Conservation (phyloP, 2,797 vertebrate species). For the Eulemur coronatus region DNA sequence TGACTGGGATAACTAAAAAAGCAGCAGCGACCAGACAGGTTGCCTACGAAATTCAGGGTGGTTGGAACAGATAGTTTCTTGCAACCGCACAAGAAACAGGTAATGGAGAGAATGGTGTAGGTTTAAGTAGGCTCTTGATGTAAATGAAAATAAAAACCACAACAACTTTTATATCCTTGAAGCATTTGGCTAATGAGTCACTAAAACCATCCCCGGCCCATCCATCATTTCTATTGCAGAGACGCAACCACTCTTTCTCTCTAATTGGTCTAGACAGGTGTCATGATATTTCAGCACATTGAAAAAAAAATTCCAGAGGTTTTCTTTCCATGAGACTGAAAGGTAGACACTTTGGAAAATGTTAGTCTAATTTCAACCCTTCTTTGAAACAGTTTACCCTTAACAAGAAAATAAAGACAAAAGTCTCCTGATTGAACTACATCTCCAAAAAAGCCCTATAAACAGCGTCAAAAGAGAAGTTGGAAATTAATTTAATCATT, state of each 20-base stretch:
- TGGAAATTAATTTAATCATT: conserved; percentile 9
- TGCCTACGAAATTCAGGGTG: not conserved
- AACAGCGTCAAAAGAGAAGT: not conserved
- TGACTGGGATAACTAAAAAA: not conserved
- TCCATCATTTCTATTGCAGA: conserved; percentile 1
- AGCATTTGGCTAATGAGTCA: conserved; percentile 67
- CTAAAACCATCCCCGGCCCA: conserved; percentile 42
- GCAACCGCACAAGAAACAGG: not conserved
- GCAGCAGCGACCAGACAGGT: rapidly evolving
- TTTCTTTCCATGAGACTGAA: conserved; percentile 21
- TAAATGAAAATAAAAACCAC: conserved; percentile 78
- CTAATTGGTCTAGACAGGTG: conserved; percentile 70
- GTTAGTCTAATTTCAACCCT: conserved; percentile 63
- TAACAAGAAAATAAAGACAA: conserved; percentile 57
- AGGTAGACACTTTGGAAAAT: not conserved
- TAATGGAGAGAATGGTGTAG: conserved; percentile 48
- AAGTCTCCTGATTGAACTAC: not conserved
- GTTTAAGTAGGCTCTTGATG: conserved; percentile 65
- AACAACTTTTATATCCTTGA: conserved; percentile 73
- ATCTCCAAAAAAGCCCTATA: not conserved
- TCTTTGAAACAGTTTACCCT: conserved; percentile 61
- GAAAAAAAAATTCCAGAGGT: conserved; percentile 17
- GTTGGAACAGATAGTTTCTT: conserved; percentile 39
- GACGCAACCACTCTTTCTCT: rapidly evolving
- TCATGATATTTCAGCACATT: conserved; percentile 61